Evolutionary conservation across 2,797 vertebrate genomes (phyloP), one percentile per base, ranked within the genome.

Genomic region (Danio tinwini): DNA sequence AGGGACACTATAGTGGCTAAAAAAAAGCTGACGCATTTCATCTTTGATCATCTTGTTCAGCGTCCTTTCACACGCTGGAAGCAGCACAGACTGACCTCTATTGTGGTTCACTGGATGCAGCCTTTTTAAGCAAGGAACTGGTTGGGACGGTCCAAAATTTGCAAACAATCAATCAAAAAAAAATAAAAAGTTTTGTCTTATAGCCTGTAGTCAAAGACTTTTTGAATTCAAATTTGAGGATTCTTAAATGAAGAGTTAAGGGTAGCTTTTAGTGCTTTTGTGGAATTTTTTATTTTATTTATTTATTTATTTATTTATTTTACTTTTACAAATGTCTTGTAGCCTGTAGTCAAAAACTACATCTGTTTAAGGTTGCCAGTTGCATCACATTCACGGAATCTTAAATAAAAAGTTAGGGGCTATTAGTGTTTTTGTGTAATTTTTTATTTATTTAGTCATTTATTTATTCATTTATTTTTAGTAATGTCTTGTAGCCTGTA

Each of bases 11-110:
- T n/a, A 71, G 63, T 72, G 68, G 68, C 68, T 67, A 29, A 29
- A 29, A 29, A 29, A 53, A 81, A 68, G 69, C 63, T 59, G 11
- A 3, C 40, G 37, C 52, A 80, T 70, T 77, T 82, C 69, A 6
- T 10, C n/a, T 83, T 85, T 83, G 73, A 83, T 83, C 80, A 85
- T 80, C 37, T 69, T 53, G 77, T 80, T 81, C 81, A 11, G 56
- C 68, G 37, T 83, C 80, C 73, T 85, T 71, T 80, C 59, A 76
- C 80, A 74, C 7, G 45, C 74, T 59, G 62, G 44, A 77, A 76
- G 62, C 56, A 74, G 76, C 74, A 79, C 47, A 69, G 61, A 56
- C 19, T 8, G 16, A 58, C 52, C 67, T 78, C 42, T 56, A 78
- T 67, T 78, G 72, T 76, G 74, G 64, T 76, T 85, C 84, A 78